These are phyloP conservation scores for Grallaria varia DNA, from an alignment of 2,113 vertebrate species.

Conservation along the genomic window DNA sequence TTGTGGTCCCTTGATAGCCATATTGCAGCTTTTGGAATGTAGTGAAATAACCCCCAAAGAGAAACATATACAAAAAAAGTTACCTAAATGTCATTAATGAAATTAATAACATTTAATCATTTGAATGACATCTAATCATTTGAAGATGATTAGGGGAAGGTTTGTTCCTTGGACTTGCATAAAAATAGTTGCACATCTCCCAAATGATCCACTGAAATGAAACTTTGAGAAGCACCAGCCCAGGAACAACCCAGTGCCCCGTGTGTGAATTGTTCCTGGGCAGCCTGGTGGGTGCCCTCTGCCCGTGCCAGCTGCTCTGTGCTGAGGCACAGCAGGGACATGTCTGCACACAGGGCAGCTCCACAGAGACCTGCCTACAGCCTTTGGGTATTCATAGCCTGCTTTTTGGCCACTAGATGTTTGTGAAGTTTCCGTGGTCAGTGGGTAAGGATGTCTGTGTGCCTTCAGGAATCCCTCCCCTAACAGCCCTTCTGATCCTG, in stretches of 20 bases:
- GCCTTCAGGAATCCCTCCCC: accelerated
- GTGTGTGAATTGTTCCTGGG: background rate
- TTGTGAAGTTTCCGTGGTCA: background rate
- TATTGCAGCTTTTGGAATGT: background rate
- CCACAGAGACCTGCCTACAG: too few relatives aligned
- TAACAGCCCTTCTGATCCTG: background rate
- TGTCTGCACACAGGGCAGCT: background rate
- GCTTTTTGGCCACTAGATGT: background rate
- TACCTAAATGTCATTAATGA: background rate
- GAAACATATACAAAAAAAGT: background rate
- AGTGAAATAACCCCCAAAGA: background rate
- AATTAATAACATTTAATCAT: background rate
- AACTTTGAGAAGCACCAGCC: background rate
- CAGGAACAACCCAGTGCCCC: background rate
- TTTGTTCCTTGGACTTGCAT: background rate
- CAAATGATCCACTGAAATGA: background rate
- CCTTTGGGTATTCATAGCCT: background rate
- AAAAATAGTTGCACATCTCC: background rate
- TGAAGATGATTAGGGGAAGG: background rate
- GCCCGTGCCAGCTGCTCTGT: background rate
- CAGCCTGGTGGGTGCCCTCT: background rate
- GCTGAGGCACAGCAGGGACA: background rate
- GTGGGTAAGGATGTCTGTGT: background rate
- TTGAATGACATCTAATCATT: background rate
- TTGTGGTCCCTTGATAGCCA: background rate